A percentile compares a stretch with the other conserved stretches of the same genome.
phyloP scores from a whole-genome alignment of 2,888 invertebrate species.

The Mactromeris polynyma region DNA sequence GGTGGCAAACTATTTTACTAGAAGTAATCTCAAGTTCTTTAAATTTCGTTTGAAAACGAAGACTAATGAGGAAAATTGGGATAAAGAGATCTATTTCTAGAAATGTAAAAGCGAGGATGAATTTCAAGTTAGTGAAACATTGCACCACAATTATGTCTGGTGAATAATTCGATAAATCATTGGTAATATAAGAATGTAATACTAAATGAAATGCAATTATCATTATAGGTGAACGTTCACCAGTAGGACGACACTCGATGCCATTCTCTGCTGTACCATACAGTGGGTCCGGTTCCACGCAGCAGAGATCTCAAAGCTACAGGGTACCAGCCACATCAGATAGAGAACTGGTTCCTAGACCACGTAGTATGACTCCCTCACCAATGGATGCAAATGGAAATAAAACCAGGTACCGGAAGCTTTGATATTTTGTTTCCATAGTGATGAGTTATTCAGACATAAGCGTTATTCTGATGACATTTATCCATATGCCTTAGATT shows the following conservation, averaged over 20 bases:
- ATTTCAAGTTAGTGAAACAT: no score
- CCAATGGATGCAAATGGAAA: slow-evolving; percentile 69
- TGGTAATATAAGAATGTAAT: no score
- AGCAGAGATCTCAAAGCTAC: slow-evolving; percentile 80
- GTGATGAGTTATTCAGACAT: neutral
- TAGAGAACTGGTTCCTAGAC: slow-evolving; percentile 63
- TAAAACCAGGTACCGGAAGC: slow-evolving; percentile 66
- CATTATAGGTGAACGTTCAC: slow-evolving; percentile 64
- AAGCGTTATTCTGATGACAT: no score
- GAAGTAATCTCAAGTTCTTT: no score
- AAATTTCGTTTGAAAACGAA: no score
- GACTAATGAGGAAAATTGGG: no score
- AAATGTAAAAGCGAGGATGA: no score
- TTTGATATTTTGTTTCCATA: neutral
- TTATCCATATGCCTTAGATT: no score
- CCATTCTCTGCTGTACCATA: slow-evolving; percentile 76
- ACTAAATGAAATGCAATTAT: neutral
- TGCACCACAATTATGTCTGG: no score
- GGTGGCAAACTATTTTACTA: no score
- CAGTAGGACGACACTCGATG: slow-evolving; percentile 73
- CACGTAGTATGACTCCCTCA: slow-evolving; percentile 78
- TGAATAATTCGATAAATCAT: no score
- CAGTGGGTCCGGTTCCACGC: slow-evolving; percentile 35
- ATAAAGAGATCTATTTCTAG: no score
- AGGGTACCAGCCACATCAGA: slow-evolving; percentile 69